Evolutionary conservation across 2,113 vertebrate species (phyloP).

Genomic region (Naja naja): DNA sequence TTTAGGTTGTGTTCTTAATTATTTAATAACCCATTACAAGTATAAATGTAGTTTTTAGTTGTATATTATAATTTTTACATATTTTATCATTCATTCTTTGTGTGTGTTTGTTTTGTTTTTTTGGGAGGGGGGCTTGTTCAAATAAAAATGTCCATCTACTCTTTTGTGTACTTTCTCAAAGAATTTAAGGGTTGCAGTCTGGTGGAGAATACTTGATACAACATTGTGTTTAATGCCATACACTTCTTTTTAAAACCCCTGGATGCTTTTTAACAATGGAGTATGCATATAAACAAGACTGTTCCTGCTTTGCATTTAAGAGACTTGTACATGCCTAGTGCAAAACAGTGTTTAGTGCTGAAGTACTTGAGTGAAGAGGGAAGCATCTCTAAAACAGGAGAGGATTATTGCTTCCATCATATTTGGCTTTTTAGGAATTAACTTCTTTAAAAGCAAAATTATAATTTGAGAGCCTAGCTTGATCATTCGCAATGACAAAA

Average conservation of each 20-base stretch:
- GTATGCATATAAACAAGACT: neutral
- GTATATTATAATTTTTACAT: constrained; percentile 72
- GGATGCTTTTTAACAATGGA: neutral
- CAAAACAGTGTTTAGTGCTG: neutral
- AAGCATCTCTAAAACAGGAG: neutral
- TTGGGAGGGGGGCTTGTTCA: constrained; percentile 46
- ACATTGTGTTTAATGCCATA: neutral
- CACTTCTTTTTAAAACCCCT: neutral
- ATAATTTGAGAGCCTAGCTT: neutral
- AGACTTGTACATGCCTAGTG: neutral
- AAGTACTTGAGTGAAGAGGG: neutral
- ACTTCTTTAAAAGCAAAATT: neutral
- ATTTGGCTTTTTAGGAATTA: neutral
- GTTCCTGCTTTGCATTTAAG: neutral
- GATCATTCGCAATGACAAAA: neutral
- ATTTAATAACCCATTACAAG: constrained; percentile 85
- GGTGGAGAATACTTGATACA: neutral
- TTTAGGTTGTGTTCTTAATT: constrained; percentile 90
- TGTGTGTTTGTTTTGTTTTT: constrained; percentile 66
- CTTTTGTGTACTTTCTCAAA: constrained; percentile 58
- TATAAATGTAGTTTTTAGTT: constrained; percentile 76
- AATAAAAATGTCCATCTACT: constrained; percentile 74
- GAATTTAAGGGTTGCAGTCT: neutral
- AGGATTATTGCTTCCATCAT: neutral
- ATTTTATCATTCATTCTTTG: constrained; percentile 60